Percentiles rank a stretch among this genome's conserved stretches.
Evolutionary conservation across 2,888 invertebrate species (phyloP).

Genomic region (Lacanobia wlatinum): DNA sequence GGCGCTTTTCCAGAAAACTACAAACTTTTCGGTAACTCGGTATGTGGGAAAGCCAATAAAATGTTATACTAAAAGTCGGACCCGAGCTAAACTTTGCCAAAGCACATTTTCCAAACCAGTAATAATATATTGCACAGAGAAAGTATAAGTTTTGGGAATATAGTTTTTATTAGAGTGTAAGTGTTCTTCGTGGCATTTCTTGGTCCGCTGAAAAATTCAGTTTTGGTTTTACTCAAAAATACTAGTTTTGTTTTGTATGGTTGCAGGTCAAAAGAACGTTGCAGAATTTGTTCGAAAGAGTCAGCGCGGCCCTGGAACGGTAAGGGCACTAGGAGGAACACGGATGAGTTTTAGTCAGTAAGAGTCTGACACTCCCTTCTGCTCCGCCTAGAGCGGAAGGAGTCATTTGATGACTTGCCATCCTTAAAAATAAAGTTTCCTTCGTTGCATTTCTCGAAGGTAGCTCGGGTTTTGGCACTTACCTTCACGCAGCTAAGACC

Average conservation of each 20-base stretch:
- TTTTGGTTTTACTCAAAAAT: background rate
- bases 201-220: slow-evolving; percentile 1
- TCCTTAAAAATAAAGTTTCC: no score
- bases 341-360: no score
- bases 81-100: background rate
- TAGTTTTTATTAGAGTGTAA: slow-evolving; percentile 24
- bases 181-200: slow-evolving; percentile 7
- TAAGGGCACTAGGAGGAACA: no score
- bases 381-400: no score
- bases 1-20: slow-evolving; percentile 35
- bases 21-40: slow-evolving; percentile 18
- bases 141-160: slow-evolving; percentile 18
- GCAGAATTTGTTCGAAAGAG: no score
- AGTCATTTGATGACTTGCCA: no score
- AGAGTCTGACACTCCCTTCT: no score
- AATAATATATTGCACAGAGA: slow-evolving; percentile 2
- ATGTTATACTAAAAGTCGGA: slow-evolving; percentile 36
- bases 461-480: no score
- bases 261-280: no score
- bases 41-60: slow-evolving; percentile 38
- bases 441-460: no score
- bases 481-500: no score
- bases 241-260: background rate
- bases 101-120: slow-evolving; percentile 25
- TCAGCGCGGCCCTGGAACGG: no score